phyloP scores from a whole-genome alignment of 2,797 vertebrate genomes.

The Smutsia gigantea region DNA sequence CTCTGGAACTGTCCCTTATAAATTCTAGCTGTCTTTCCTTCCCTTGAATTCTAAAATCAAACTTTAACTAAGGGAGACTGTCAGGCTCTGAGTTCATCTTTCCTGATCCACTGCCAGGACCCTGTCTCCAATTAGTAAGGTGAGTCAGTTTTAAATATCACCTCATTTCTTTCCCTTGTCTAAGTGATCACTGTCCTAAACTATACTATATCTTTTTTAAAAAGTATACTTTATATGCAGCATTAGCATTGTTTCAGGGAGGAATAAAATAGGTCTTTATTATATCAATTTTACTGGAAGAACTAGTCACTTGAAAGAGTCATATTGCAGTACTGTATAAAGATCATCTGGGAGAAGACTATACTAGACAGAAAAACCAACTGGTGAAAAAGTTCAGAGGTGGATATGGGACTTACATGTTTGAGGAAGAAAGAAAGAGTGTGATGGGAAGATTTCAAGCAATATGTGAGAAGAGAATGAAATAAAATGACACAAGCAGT shows the following conservation, averaged over 20 bases:
- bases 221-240: neutral
- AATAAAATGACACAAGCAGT: neutral
- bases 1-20: neutral
- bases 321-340: neutral
- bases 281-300: neutral
- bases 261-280: neutral
- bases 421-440: neutral
- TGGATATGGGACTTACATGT: neutral
- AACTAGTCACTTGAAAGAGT: neutral
- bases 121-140: neutral
- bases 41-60: neutral
- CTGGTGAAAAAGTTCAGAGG: neutral
- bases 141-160: neutral
- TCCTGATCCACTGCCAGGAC: neutral
- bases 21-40: neutral
- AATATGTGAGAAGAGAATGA: neutral
- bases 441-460: neutral
- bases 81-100: neutral
- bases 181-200: neutral
- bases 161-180: neutral
- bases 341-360: neutral
- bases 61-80: neutral
- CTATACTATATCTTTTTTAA: neutral
- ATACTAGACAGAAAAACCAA: neutral
- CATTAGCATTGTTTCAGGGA: neutral